Evolutionary conservation across 2,888 invertebrate species (phyloP).

Genomic region (Anoncus sp.): DNA sequence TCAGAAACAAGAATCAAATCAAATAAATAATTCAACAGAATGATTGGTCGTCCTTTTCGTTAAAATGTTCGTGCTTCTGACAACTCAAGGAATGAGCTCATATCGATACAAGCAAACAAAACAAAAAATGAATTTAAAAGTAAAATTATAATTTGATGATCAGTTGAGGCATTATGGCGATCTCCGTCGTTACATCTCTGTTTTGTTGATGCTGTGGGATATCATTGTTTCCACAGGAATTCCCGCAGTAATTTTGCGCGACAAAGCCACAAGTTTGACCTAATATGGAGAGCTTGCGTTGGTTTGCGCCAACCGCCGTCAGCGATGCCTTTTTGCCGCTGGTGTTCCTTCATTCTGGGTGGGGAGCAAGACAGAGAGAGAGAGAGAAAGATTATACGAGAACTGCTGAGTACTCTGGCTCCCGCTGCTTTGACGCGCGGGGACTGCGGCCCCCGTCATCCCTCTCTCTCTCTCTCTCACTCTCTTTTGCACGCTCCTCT

Average conservation of each 20-base stretch:
- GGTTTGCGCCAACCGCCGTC: constrained; percentile 56
- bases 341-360: constrained; percentile 51
- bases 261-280: constrained; percentile 82
- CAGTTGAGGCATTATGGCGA: background rate
- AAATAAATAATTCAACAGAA: too few relatives aligned
- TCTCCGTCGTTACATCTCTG: background rate
- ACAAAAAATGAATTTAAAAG: background rate
- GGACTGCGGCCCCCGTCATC: constrained; percentile 67
- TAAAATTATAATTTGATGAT: background rate
- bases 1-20: background rate
- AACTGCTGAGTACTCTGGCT: constrained; percentile 59
- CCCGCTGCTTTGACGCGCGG: constrained; percentile 49
- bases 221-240: constrained; percentile 59
- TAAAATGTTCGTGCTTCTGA: background rate
- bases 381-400: constrained; percentile 47
- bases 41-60: background rate
- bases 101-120: background rate
- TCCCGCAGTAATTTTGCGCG: constrained; percentile 69
- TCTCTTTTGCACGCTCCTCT: constrained; percentile 47
- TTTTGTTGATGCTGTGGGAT: background rate
- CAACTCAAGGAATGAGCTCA: background rate
- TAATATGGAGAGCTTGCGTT: constrained; percentile 79
- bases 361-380: constrained; percentile 47
- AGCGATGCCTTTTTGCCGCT: constrained; percentile 49
- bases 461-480: constrained; percentile 59